A percentile compares a stretch with the other conserved stretches of the same genome.
These are phyloP conservation scores for Mus pahari DNA, from an alignment of 2,113 vertebrate genomes.

Conservation along the genomic window DNA sequence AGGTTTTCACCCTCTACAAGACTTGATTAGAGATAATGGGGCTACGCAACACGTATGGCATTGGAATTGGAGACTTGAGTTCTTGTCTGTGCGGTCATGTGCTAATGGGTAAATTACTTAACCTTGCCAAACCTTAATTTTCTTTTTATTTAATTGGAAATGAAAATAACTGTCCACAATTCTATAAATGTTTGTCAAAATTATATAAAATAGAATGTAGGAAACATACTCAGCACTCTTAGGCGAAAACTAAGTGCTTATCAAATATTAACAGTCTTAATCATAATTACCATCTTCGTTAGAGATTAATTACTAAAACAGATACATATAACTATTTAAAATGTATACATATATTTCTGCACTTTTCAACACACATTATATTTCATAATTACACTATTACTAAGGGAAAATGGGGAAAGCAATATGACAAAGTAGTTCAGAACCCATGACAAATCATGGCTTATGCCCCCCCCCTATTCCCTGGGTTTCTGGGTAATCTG, in stretches of 20 bases:
- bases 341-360: conserved; percentile 14
- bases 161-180: conserved; percentile 15
- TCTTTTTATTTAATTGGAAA: conserved; percentile 39
- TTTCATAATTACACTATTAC: conserved; percentile 44
- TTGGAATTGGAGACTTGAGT: conserved; percentile 18
- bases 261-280: conserved; percentile 24
- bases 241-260: conserved; percentile 41
- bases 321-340: conserved; percentile 40
- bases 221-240: conserved; percentile 18
- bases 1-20: not conserved
- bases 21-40: conserved; percentile 24
- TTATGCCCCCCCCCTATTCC: conserved; percentile 7
- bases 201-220: conserved; percentile 32
- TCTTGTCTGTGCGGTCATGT: not conserved
- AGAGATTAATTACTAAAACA: conserved; percentile 50
- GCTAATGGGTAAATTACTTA: conserved; percentile 20
- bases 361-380: not conserved
- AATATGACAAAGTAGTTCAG: not conserved
- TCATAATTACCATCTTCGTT: not conserved
- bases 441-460: not conserved
- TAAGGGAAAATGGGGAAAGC: not conserved
- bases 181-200: not conserved
- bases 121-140: not conserved
- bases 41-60: not conserved
- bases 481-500: conserved; percentile 34